Evolutionary conservation across 2,113 vertebrate genomes (phyloP).

Genomic region (Galemys pyrenaicus): DNA sequence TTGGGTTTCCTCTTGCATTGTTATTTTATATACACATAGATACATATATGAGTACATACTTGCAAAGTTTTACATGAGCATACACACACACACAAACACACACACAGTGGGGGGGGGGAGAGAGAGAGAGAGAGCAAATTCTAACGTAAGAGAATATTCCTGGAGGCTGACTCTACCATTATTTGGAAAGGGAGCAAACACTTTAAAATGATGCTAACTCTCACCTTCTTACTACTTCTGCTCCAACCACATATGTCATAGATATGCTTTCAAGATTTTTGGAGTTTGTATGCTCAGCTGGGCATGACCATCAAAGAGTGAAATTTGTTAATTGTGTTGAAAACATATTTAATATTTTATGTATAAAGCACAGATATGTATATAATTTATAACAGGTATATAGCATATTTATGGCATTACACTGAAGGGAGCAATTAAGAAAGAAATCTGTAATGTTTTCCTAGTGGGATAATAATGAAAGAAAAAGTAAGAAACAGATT

Average conservation of each 20-base stretch:
- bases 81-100: too few species aligned
- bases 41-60: neutral
- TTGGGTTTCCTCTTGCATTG: neutral
- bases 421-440: neutral
- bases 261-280: neutral
- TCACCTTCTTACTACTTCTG: neutral
- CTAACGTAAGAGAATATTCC: neutral
- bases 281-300: neutral
- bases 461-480: neutral
- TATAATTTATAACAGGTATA: neutral
- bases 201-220: neutral
- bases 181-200: neutral
- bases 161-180: neutral
- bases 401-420: neutral
- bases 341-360: neutral
- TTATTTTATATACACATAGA: neutral
- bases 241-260: neutral
- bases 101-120: neutral
- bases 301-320: neutral
- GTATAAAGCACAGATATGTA: neutral
- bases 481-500: neutral
- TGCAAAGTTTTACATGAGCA: neutral
- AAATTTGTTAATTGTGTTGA: neutral
- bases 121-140: accelerated
- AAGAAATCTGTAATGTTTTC: neutral